These are phyloP conservation scores for Cyanoliseus patagonus DNA, from an alignment of 2,113 vertebrate species.

Conservation along the genomic window DNA sequence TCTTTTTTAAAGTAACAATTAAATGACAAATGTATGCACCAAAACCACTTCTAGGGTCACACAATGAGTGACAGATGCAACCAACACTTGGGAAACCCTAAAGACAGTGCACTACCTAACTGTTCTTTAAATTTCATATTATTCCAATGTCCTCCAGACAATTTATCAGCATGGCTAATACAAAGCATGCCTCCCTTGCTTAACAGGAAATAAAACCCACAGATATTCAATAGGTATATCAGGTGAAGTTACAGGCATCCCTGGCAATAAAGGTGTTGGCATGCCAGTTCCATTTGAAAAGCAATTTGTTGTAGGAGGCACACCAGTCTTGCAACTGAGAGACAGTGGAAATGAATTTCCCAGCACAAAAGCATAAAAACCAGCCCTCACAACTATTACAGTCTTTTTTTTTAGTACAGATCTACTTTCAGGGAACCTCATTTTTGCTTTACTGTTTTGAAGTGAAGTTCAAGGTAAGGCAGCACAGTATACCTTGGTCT, in stretches of 20 bases:
- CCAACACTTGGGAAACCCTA: not conserved
- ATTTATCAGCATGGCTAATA: not conserved
- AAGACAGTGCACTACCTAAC: not conserved
- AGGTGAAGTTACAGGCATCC: not conserved
- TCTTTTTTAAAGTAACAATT: not conserved
- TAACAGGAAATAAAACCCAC: not conserved
- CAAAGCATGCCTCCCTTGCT: not conserved
- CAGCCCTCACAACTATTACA: not conserved
- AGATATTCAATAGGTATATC: not conserved
- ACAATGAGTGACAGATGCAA: not conserved
- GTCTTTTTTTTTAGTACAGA: not conserved
- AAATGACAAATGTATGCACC: not conserved
- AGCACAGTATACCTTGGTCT: not conserved
- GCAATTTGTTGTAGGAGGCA: not conserved
- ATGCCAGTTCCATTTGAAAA: not conserved
- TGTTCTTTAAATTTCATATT: not conserved
- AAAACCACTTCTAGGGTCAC: not conserved
- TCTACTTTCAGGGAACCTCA: not conserved
- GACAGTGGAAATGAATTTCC: not conserved
- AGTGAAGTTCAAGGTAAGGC: not conserved
- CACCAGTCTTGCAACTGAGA: not conserved
- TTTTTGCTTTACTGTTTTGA: not conserved
- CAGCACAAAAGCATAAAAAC: not conserved
- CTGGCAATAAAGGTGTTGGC: not conserved
- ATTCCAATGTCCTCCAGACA: not conserved